Evolutionary conservation across 2,113 vertebrate species (phyloP).

Genomic region (Coptodon rendalli): DNA sequence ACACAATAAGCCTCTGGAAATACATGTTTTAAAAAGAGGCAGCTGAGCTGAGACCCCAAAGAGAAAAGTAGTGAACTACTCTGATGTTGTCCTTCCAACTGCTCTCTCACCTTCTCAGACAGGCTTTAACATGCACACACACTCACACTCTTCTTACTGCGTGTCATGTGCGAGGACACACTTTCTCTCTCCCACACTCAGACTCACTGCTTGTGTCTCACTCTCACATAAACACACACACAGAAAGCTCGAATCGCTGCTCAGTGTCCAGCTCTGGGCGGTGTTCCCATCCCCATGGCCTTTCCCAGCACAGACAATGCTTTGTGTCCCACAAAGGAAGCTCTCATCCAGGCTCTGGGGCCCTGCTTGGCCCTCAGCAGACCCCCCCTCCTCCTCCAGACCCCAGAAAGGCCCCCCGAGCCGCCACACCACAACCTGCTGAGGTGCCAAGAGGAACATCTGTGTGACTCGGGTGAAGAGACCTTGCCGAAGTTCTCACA

Average conservation of each 20-base stretch:
- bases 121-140: conserved; percentile 22
- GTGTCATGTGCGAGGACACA: conserved; percentile 33
- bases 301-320: conserved; percentile 73
- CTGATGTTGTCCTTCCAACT: conserved; percentile 13
- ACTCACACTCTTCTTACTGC: neutral
- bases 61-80: neutral
- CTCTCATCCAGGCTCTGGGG: conserved; percentile 70
- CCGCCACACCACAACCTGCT: conserved; percentile 51
- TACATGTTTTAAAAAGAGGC: neutral
- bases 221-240: conserved; percentile 25
- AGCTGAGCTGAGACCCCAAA: neutral
- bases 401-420: conserved; percentile 49
- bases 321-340: conserved; percentile 75
- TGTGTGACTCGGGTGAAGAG: conserved; percentile 61
- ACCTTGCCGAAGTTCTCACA: conserved; percentile 57
- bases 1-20: neutral
- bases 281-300: conserved; percentile 68
- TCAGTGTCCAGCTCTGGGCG: conserved; percentile 61
- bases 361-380: conserved; percentile 49
- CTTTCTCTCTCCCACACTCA: conserved; percentile 47
- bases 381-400: conserved; percentile 11
- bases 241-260: conserved; percentile 28
- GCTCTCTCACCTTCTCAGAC: conserved; percentile 21
- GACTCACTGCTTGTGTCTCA: neutral
- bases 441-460: conserved; percentile 79